Evolutionary conservation across 1,140 invertebrate genomes (phyloP).

Genomic region (Stratiolaelaps scimitus): DNA sequence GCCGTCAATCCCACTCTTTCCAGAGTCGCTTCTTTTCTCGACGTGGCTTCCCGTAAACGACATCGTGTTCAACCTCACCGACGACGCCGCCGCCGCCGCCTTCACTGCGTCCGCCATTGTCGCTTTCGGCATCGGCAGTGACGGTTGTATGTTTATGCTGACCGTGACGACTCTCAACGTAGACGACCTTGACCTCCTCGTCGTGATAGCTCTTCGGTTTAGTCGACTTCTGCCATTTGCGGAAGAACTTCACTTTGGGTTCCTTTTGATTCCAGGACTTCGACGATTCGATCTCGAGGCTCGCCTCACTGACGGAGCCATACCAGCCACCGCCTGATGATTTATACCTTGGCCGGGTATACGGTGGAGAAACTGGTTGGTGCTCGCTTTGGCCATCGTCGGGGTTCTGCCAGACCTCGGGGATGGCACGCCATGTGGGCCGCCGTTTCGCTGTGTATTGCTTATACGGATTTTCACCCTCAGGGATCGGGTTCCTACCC

Average conservation of each 20-base stretch:
- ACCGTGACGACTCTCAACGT: not conserved
- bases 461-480: too few relatives aligned
- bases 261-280: not conserved
- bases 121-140: too few relatives aligned
- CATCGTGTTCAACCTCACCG: not conserved
- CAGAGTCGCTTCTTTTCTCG: not conserved
- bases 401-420: not conserved
- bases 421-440: too few relatives aligned
- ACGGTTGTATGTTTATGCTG: constrained; percentile 1
- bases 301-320: not conserved
- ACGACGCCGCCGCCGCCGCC: not conserved
- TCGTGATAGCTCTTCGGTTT: not conserved
- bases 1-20: constrained; percentile 14
- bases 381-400: not conserved
- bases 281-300: not conserved
- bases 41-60: not conserved
- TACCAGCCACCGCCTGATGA: constrained; percentile 1
- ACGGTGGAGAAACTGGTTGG: not conserved
- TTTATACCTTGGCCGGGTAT: not conserved
- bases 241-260: not conserved
- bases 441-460: too few relatives aligned
- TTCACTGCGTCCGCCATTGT: too few relatives aligned
- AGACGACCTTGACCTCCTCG: constrained; percentile 5
- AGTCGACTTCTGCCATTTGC: not conserved
- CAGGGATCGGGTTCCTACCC: too few relatives aligned